Percentiles rank a stretch among this genome's conserved stretches.
These are phyloP conservation scores for Amphiprion ocellaris DNA, from an alignment of 2,113 vertebrate species.

Conservation along the genomic window DNA sequence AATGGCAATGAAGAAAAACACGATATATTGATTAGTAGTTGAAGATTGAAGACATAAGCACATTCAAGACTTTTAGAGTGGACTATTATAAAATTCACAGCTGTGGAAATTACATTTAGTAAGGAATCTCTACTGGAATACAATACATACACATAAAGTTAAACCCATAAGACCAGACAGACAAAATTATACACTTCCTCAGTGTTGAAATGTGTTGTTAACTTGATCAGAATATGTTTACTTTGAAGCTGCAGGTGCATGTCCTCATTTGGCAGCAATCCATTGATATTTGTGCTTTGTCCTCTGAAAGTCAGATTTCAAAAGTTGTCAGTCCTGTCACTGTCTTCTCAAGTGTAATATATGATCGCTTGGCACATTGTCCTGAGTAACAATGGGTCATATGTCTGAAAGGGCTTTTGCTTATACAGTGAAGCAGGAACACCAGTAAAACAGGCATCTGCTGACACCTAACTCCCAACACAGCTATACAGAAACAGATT, in stretches of 20 bases:
- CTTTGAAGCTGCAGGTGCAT: slow-evolving; percentile 2
- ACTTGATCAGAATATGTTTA: background rate
- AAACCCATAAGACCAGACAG: background rate
- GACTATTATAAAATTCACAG: no score
- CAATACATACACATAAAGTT: no score
- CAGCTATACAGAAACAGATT: slow-evolving; percentile 53
- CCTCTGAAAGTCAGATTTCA: slow-evolving; percentile 6
- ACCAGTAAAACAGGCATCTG: slow-evolving; percentile 69
- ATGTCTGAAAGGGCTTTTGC: slow-evolving; percentile 45
- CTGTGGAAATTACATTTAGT: no score
- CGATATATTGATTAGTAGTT: no score
- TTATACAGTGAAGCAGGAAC: slow-evolving; percentile 61
- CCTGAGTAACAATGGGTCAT: slow-evolving; percentile 51
- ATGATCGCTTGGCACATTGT: slow-evolving; percentile 62
- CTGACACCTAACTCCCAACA: slow-evolving; percentile 58
- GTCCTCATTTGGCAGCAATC: background rate
- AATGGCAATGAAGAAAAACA: background rate
- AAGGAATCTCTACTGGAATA: no score
- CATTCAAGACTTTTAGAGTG: no score
- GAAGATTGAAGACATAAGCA: no score
- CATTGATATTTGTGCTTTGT: background rate
- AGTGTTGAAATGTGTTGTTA: background rate
- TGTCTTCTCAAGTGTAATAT: slow-evolving; percentile 39
- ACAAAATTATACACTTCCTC: background rate
- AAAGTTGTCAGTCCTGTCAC: slow-evolving; percentile 14